Evolutionary conservation across 2,797 vertebrate species (phyloP).

Genomic region (Crax fasciolata): DNA sequence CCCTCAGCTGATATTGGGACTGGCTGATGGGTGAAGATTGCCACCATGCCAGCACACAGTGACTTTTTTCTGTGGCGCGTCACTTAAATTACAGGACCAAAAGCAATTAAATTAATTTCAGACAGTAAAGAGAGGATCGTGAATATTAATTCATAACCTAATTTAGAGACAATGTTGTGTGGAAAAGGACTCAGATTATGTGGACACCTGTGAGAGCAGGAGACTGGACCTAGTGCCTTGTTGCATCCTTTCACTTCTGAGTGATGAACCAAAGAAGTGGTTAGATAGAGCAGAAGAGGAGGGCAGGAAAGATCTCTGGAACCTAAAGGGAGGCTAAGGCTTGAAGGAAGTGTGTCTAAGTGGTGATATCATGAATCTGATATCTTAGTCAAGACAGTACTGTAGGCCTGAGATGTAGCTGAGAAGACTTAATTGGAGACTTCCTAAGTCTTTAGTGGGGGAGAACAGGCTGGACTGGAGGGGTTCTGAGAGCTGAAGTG

Average conservation of each 20-base stretch:
- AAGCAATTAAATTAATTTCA: neutral
- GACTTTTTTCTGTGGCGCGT: neutral
- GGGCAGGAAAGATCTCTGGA: neutral
- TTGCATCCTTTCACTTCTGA: neutral
- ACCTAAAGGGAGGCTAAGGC: neutral
- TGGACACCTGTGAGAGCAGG: neutral
- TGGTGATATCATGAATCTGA: neutral
- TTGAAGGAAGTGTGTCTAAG: neutral
- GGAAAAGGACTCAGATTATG: neutral
- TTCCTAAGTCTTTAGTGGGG: neutral
- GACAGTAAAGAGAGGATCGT: neutral
- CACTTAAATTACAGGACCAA: neutral
- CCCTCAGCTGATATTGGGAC: neutral
- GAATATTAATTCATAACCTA: neutral
- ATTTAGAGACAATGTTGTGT: neutral
- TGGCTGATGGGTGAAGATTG: neutral
- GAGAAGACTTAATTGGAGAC: neutral
- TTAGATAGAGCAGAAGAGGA: neutral
- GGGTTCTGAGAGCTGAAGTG: neutral
- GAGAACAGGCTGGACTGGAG: neutral
- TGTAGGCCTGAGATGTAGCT: neutral
- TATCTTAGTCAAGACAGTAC: neutral
- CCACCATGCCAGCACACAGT: neutral
- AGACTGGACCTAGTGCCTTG: neutral
- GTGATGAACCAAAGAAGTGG: neutral